Conservation (phyloP, 2,113 vertebrate genomes). For the Mus spicilegus region DNA sequence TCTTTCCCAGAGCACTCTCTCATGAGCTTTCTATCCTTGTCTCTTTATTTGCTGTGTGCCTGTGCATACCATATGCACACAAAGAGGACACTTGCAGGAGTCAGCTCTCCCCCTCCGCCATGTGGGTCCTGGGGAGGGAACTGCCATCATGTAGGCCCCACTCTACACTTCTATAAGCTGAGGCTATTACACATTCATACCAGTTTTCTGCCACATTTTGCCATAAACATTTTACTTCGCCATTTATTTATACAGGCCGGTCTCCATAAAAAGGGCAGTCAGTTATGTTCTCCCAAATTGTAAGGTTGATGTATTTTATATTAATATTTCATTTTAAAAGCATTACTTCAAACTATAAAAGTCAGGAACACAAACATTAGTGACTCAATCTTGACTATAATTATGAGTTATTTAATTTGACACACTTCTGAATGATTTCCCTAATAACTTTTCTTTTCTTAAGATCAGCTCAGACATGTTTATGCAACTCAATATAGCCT, state of each 20-base stretch:
- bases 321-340: constrained; percentile 54
- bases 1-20: not conserved
- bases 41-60: not conserved
- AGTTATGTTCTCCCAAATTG: constrained; percentile 35
- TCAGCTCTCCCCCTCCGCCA: not conserved
- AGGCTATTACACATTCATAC: not conserved
- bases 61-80: not conserved
- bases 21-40: not conserved
- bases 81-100: not conserved
- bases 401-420: not conserved
- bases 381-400: not conserved
- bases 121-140: not conserved
- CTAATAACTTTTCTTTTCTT: not conserved
- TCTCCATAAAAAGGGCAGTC: constrained; percentile 30
- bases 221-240: constrained; percentile 27
- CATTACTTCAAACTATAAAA: not conserved
- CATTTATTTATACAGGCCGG: constrained; percentile 15
- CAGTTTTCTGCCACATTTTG: constrained; percentile 7
- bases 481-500: constrained; percentile 17
- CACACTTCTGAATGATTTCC: not conserved
- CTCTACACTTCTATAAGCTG: not conserved
- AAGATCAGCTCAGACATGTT: not conserved
- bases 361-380: not conserved
- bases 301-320: constrained; percentile 20
- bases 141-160: not conserved